Evolutionary conservation across 2,797 vertebrate species (phyloP).

Genomic region (Synanceia verrucosa): DNA sequence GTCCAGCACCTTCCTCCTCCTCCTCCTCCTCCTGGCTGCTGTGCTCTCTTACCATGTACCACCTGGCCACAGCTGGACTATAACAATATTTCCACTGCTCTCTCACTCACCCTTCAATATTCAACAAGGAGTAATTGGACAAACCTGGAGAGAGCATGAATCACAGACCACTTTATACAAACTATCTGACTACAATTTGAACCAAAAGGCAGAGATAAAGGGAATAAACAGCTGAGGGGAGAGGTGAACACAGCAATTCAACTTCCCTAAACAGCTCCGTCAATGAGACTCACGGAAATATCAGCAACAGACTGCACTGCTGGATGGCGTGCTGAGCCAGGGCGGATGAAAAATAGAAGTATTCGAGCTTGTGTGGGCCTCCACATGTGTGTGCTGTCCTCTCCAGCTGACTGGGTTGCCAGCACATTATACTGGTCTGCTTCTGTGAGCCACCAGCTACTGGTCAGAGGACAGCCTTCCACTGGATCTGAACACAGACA

Average conservation of each 20-base stretch:
- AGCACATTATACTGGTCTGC: not conserved
- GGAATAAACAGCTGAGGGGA: constrained; percentile 50
- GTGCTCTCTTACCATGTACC: constrained; percentile 13
- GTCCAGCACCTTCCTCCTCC: constrained; percentile 19
- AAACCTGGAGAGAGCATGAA: constrained; percentile 54
- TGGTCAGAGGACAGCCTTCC: constrained; percentile 17
- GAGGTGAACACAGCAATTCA: constrained; percentile 7
- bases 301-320: constrained; percentile 39
- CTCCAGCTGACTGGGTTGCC: constrained; percentile 17
- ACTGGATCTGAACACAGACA: constrained; percentile 15
- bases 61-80: constrained; percentile 36
- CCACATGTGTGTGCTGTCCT: constrained; percentile 9
- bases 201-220: constrained; percentile 39
- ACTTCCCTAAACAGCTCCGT: constrained; percentile 58
- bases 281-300: constrained; percentile 52
- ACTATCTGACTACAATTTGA: constrained; percentile 53
- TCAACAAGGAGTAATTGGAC: constrained; percentile 59
- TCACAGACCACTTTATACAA: constrained; percentile 32
- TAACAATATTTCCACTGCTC: constrained; percentile 52
- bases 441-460: constrained; percentile 23
- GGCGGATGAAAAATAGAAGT: constrained; percentile 19
- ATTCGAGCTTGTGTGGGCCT: constrained; percentile 27
- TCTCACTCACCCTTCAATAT: constrained; percentile 61
- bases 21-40: not conserved
- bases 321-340: constrained; percentile 8